Evolutionary conservation across 2,888 invertebrate species (phyloP), one percentile per base, ranked within the genome.

Genomic region (Apamea sordens): DNA sequence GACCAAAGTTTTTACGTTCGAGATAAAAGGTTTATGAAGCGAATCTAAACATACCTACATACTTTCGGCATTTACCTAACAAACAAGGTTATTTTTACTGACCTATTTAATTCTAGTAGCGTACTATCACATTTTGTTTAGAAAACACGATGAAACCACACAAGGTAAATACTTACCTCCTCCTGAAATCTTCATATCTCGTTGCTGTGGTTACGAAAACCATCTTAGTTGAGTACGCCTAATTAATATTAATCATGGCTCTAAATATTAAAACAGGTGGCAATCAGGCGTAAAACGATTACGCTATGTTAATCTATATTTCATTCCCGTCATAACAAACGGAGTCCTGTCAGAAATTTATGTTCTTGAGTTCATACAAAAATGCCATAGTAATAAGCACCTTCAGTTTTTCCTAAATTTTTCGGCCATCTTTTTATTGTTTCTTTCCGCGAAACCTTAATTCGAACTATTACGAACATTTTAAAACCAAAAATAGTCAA

Each of bases 191-290:
- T 72, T 68, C n/a, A 32, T 56, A 47, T 24, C 18, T 18, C 18
- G 32, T 73, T 32, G 64, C 50, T 21, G 69, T 59, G 32, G 63
- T 44, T 75, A 56, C 28, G 63, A 64, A 69, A 75, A 83, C 75
- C 65, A 70, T 65, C 24, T 69, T 65, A 73, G 36, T 63, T 64
- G 36, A 73, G 36, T 69, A 47, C 15, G 32, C n/a, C 53, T 75
- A 53, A 83, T 83, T 76, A 76, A 72, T 76, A 74, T 84, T 80
- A 77, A 79, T 77, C 36, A 61, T 28, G 18, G n/a, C 50, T 61
- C 65, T 15, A 61, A 68, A 65, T 80, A 64, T 84, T 73, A 68
- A 75, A 61, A 75, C 61, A 63, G 47, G 18, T 75, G 64, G 65
- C 32, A 65, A 72, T 75, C 41, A 69, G 59, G 44, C 28, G 53